Percentiles rank a stretch among this genome's conserved stretches.
Evolutionary conservation across 2,113 vertebrate genomes (phyloP).

Genomic region (Anarrhichthys ocellatus): DNA sequence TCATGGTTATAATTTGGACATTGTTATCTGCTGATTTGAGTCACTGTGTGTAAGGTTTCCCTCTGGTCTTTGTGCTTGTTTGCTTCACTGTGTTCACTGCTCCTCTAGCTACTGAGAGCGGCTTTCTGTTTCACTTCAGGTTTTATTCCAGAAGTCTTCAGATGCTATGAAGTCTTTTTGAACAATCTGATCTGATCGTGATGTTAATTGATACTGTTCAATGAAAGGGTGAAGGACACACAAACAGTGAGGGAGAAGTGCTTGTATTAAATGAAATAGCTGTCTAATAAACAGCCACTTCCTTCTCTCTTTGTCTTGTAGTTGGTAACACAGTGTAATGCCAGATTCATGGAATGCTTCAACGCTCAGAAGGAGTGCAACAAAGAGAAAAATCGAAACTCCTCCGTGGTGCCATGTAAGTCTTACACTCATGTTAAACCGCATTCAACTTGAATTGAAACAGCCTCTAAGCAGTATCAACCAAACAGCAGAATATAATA

Average conservation of each 20-base stretch:
- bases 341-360: slow-evolving; percentile 92
- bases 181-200: neutral
- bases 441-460: neutral
- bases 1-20: slow-evolving; percentile 36
- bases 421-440: slow-evolving; percentile 10
- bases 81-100: neutral
- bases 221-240: neutral
- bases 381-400: slow-evolving; percentile 97
- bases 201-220: neutral
- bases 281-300: neutral
- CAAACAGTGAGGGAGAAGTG: neutral
- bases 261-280: neutral
- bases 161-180: neutral
- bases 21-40: slow-evolving; percentile 24
- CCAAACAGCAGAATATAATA: neutral
- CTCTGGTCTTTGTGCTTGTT: neutral
- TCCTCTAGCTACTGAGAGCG: neutral
- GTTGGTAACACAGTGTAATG: slow-evolving; percentile 94
- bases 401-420: slow-evolving; percentile 95
- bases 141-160: neutral
- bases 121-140: neutral
- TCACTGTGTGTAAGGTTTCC: slow-evolving; percentile 13
- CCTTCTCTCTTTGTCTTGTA: slow-evolving; percentile 72
- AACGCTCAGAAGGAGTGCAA: slow-evolving; percentile 96
- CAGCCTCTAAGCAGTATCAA: neutral